phyloP scores from a whole-genome alignment of 2,888 invertebrate species.

The Andrena bucephala region DNA sequence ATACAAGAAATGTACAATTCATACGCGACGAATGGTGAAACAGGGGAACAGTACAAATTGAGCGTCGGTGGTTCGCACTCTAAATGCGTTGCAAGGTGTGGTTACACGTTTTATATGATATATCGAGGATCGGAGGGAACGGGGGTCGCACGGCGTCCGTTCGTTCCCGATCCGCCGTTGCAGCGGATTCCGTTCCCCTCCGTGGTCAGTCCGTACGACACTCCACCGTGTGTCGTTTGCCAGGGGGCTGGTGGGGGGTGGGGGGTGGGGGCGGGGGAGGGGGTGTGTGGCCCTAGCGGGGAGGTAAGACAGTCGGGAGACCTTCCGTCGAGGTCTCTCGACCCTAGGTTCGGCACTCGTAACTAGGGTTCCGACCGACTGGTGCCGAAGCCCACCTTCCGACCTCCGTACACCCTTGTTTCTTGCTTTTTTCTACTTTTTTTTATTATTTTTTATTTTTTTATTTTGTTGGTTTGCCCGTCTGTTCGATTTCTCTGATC shows the following conservation, averaged over 20 bases:
- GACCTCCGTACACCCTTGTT: conserved; percentile 80
- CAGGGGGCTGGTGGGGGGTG: neutral
- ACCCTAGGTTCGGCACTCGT: conserved; percentile 85
- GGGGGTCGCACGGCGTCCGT: conserved; percentile 1
- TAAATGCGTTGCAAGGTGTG: neutral
- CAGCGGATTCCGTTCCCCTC: neutral
- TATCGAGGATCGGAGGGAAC: neutral
- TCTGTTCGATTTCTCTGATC: conserved; percentile 7
- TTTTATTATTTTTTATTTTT: no score
- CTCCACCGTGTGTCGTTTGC: conserved; percentile 41
- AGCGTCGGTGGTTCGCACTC: conserved; percentile 32
- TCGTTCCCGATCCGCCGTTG: neutral
- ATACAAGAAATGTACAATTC: conserved; percentile 54
- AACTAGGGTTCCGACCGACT: conserved; percentile 85
- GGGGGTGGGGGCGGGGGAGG: neutral
- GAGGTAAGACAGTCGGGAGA: conserved; percentile 76
- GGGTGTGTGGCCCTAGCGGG: neutral
- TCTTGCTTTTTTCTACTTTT: neutral
- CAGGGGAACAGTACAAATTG: conserved; percentile 35
- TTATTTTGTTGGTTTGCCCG: neutral
- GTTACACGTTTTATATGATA: neutral
- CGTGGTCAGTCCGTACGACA: conserved; percentile 2
- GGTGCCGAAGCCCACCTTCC: conserved; percentile 82
- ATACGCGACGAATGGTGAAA: neutral
- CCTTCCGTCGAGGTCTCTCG: conserved; percentile 74